Percentiles rank a stretch among this genome's conserved stretches.
phyloP scores from a whole-genome alignment of 2,888 invertebrate genomes.

The Xanthia togata region DNA sequence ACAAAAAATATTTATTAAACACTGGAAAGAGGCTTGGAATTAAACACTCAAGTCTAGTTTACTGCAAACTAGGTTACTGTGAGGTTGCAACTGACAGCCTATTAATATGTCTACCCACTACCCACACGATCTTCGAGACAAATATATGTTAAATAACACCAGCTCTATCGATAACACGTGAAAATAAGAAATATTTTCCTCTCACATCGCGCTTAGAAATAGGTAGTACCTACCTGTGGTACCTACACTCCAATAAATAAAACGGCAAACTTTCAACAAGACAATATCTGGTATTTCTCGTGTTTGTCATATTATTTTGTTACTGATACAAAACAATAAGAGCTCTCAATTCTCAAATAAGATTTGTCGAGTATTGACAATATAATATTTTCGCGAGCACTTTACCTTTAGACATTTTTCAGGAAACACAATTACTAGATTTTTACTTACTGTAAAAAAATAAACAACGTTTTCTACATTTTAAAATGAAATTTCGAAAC shows the following conservation, averaged over 20 bases:
- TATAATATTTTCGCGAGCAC: conserved; percentile 22
- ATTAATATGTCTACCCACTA: conserved; percentile 32
- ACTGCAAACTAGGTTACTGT: conserved; percentile 31
- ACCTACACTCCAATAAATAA: conserved; percentile 34
- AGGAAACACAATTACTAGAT: neutral
- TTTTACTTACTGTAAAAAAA: conserved; percentile 9
- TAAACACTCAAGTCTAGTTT: too few species aligned
- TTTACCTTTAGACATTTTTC: conserved; percentile 18
- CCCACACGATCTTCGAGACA: conserved; percentile 11
- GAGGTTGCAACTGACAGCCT: conserved; percentile 33
- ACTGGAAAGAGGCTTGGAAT: neutral
- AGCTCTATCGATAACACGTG: neutral
- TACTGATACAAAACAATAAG: conserved; percentile 45
- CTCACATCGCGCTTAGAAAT: neutral
- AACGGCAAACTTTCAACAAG: conserved; percentile 39
- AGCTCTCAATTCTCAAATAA: conserved; percentile 51
- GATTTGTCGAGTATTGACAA: conserved; percentile 45
- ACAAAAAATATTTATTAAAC: neutral
- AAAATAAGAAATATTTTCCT: conserved; percentile 13
- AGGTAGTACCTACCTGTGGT: too few species aligned
- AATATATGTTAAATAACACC: conserved; percentile 29
- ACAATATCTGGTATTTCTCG: conserved; percentile 26
- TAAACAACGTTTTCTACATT: neutral
- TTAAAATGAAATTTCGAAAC: neutral
- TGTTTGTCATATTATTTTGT: conserved; percentile 46